phyloP scores from a whole-genome alignment of 2,888 invertebrate genomes.

The Auanema sp. region DNA sequence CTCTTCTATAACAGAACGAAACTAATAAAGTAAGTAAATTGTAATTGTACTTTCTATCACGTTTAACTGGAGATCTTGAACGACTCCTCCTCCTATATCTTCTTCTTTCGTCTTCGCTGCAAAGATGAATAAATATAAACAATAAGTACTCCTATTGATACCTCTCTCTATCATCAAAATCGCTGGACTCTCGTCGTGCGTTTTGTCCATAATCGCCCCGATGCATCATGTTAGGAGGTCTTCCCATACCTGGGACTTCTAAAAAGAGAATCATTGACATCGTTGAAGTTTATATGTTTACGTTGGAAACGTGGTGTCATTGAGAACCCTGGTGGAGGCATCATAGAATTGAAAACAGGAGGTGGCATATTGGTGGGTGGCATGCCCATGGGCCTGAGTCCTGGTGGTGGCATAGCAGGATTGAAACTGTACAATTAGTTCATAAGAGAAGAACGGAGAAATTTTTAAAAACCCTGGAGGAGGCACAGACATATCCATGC shows the following conservation, averaged over 20 bases:
- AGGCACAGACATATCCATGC: conserved; percentile 14
- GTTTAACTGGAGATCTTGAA: conserved; percentile 15
- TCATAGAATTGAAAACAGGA: conserved; percentile 3
- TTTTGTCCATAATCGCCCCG: conserved; percentile 7
- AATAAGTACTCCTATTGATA: background rate
- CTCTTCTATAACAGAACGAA: conserved; percentile 3
- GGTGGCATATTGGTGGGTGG: conserved; percentile 22
- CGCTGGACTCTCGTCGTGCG: conserved; percentile 10
- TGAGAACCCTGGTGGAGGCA: background rate
- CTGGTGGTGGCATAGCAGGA: conserved; percentile 38
- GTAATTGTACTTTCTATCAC: background rate
- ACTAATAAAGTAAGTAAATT: background rate
- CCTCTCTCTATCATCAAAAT: conserved; percentile 10
- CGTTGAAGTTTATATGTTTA: too few relatives aligned
- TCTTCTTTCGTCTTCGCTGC: conserved; percentile 11
- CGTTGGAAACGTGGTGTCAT: too few relatives aligned
- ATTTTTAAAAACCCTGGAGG: conserved; percentile 23
- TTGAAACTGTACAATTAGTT: conserved; percentile 23
- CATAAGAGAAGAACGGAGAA: too few relatives aligned
- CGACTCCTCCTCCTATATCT: conserved; percentile 18
- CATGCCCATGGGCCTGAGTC: conserved; percentile 24
- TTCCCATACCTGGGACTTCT: conserved; percentile 10
- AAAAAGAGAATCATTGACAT: background rate
- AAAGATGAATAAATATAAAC: background rate
- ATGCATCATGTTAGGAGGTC: conserved; percentile 15